Evolutionary conservation across 2,888 invertebrate genomes (phyloP), one percentile per base, ranked within the genome.

Genomic region (Ochropacha duplaris): DNA sequence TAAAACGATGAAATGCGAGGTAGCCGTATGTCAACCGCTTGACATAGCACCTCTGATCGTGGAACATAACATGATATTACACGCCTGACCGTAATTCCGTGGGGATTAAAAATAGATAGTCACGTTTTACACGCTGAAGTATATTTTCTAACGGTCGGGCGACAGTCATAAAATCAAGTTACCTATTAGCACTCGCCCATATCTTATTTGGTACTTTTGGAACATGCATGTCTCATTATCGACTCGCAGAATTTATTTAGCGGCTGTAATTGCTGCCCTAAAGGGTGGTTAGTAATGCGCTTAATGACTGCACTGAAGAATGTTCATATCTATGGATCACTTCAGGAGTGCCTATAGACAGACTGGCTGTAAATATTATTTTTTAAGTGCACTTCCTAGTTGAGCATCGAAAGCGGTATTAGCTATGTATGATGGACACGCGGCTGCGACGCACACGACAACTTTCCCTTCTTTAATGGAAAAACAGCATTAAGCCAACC

Each of bases 401-500:
- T 83, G 79, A 81, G 73, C 78, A 89, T 84, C 83, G 88, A 88
- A 90, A 89, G 88, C 88, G 80, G 88, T 86, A 86, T 87, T 84
- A 86, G 83, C 84, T 83, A 83, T 80, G 86, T 85, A 83, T 84
- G 88, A 86, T 85, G 84, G 84, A 85, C 86, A 85, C 78, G 83
- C 83, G 78, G 79, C 76, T 72, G 74, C 74, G 69, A 68, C 66
- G 76, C 75, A 85, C 83, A 84, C 86, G 83, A 83, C 84, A 86
- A 90, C 90, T 90, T 91, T 91, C 90, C 86, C 87, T 86, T 81
- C 83, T 84, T 83, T 88, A 85, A 85, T 83, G 87, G 87, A 90
- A 89, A 90, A 90, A 85, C 85, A 72, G 71, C 88, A 84, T 88
- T 88, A 87, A 81, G 78, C 68, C 75, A 66, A 83, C 74, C 69